phyloP scores from a whole-genome alignment of 2,888 invertebrate species.

The Dichetophora obliterata region DNA sequence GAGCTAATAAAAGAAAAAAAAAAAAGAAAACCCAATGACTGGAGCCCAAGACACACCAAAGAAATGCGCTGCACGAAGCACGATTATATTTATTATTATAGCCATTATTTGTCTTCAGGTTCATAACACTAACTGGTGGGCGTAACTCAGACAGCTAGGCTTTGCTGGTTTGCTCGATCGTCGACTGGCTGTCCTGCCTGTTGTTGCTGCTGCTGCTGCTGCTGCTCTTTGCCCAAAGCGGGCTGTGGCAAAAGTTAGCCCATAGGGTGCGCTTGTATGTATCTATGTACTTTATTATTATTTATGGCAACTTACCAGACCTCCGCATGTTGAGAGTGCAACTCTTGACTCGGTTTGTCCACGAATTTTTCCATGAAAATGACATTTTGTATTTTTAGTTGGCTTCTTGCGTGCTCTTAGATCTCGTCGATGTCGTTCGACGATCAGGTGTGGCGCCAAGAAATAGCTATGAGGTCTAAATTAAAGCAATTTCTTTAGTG shows the following conservation, averaged over 20 bases:
- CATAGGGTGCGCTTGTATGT: background rate
- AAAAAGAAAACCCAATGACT: background rate
- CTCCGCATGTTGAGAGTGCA: conserved; percentile 85
- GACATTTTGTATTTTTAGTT: conserved; percentile 75
- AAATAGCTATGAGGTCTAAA: conserved; percentile 77
- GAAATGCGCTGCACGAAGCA: conserved; percentile 37
- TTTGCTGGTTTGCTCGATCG: background rate
- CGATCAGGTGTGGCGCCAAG: conserved; percentile 78
- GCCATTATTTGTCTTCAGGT: conserved; percentile 20
- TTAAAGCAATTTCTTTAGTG: background rate
- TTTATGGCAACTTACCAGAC: conserved; percentile 77
- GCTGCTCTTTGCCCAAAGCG: background rate
- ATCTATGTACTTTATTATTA: background rate
- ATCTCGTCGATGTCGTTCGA: conserved; percentile 77
- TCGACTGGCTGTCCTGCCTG: background rate
- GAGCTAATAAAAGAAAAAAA: conserved; percentile 10
- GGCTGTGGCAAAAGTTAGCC: background rate
- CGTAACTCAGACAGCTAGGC: conserved; percentile 4
- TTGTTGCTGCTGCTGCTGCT: no score
- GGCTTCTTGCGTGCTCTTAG: conserved; percentile 73
- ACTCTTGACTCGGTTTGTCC: conserved; percentile 80
- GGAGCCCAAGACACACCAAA: conserved; percentile 32
- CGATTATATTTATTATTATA: conserved; percentile 33
- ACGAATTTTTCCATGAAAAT: conserved; percentile 82
- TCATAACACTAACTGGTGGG: conserved; percentile 13